These are phyloP conservation scores for Falco berigora DNA, from an alignment of 2,797 vertebrate species.

Conservation along the genomic window DNA sequence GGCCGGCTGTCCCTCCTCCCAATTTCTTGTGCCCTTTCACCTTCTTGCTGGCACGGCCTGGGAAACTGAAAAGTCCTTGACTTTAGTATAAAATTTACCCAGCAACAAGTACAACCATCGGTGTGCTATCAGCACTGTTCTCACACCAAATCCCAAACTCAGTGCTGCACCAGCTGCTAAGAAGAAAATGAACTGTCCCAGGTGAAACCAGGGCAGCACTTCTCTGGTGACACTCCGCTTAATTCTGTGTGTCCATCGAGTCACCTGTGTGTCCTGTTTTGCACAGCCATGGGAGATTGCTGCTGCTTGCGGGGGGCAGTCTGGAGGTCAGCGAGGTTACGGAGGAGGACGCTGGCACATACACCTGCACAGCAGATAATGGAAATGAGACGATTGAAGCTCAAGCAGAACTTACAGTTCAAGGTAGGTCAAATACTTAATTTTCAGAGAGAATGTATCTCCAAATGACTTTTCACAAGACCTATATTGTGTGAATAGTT, in stretches of 20 bases:
- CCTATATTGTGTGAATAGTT: background rate
- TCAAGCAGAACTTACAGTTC: conserved; percentile 83
- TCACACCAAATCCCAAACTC: too few species aligned
- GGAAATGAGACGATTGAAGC: conserved; percentile 82
- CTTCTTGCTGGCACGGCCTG: too few species aligned
- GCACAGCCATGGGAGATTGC: conserved; percentile 61
- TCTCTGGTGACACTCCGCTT: background rate
- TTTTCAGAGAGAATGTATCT: background rate
- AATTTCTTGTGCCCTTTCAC: too few species aligned
- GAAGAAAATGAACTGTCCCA: too few species aligned
- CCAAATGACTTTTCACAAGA: background rate
- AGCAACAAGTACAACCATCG: too few species aligned
- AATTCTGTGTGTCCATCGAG: background rate
- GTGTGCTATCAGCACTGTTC: too few species aligned
- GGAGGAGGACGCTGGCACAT: conserved; percentile 82
- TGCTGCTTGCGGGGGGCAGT: conserved; percentile 80
- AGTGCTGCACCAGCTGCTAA: too few species aligned
- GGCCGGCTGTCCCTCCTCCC: too few species aligned
- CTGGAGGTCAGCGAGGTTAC: conserved; percentile 81
- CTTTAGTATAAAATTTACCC: too few species aligned
- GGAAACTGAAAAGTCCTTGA: too few species aligned
- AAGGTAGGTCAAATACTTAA: conserved; percentile 77
- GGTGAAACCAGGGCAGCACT: background rate
- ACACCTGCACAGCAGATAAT: conserved; percentile 83
- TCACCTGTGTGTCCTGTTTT: background rate